Conservation (phyloP, 2,797 vertebrate species). For the Tauraco hartlaubi region DNA sequence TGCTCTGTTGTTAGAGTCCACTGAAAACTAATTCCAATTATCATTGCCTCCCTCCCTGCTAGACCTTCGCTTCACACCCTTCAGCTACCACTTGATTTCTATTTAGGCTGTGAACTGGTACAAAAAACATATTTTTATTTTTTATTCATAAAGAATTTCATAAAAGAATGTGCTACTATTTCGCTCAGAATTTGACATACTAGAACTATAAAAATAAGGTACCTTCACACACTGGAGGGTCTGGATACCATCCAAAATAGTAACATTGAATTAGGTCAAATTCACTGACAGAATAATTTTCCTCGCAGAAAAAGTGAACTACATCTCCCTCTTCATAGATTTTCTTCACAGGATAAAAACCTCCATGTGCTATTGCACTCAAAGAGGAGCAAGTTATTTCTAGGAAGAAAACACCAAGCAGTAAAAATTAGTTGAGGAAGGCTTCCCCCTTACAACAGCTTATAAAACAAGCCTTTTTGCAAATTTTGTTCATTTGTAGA, state of each 20-base stretch:
- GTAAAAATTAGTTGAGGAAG: neutral
- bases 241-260: slow-evolving; percentile 82
- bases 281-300: slow-evolving; percentile 76
- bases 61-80: neutral
- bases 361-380: slow-evolving; percentile 72
- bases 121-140: neutral
- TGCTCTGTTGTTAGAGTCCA: neutral
- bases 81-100: neutral
- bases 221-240: slow-evolving; percentile 83
- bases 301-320: slow-evolving; percentile 80
- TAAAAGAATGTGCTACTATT: neutral
- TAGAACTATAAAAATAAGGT: neutral
- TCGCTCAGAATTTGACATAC: neutral
- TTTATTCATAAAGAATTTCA: neutral
- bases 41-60: neutral
- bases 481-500: neutral
- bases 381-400: slow-evolving; percentile 72
- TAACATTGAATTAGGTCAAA: slow-evolving; percentile 84
- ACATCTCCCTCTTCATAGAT: slow-evolving; percentile 81
- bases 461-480: neutral
- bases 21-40: neutral
- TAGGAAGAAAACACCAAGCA: slow-evolving; percentile 36
- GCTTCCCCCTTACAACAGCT: neutral
- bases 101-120: neutral
- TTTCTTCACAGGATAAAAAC: slow-evolving; percentile 76